Evolutionary conservation across 2,113 vertebrate species (phyloP), one percentile per base, ranked within the genome.

Genomic region (Perccottus glenii): DNA sequence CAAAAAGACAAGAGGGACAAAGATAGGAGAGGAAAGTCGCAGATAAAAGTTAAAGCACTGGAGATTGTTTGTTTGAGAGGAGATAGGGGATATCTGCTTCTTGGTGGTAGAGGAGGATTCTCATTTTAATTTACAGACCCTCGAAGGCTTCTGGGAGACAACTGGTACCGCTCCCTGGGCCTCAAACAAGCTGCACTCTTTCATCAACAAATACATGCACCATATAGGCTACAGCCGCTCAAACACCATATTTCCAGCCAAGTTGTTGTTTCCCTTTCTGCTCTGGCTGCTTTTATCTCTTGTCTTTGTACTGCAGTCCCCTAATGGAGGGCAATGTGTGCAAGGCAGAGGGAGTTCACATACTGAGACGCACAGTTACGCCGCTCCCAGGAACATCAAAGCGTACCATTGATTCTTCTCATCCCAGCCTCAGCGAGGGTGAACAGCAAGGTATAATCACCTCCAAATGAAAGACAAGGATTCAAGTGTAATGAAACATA

Each of bases 171-270:
- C 42, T 81, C 67, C 71, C 77, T 61, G 69, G 57, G 74, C 73
- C 76, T 77, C 69, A 83, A 85, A 85, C 60, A 75, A 81, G 69
- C 76, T 76, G 77, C 81, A 67, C 81, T 76, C 87, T 87, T 88
- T 81, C 82, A 91, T 90, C 77, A 81, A 74, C 55, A 77, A 48
- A 72, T 9, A 64, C 49, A 70, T 4, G 33, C 46, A 67, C 63
- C 50, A 15, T 43, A 47, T 43, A 47, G 43, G 60, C 52, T 11
- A 43, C 10, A 43, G 7, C 6, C 19, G 19, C 19, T 27, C 19
- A 52, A 9, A 59, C 51, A 68, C 56, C 70, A 38, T 49, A 32
- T 73, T 74, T 77, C 68, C 61, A 73, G 82, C 78, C 72, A 73
- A 85, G 78, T 70, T 84, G 82, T 82, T 84, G 83, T 85, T 88